phyloP scores from a whole-genome alignment of 37 sponge, comb jelly and placozoan genomes.

The Halichondria panicea region DNA sequence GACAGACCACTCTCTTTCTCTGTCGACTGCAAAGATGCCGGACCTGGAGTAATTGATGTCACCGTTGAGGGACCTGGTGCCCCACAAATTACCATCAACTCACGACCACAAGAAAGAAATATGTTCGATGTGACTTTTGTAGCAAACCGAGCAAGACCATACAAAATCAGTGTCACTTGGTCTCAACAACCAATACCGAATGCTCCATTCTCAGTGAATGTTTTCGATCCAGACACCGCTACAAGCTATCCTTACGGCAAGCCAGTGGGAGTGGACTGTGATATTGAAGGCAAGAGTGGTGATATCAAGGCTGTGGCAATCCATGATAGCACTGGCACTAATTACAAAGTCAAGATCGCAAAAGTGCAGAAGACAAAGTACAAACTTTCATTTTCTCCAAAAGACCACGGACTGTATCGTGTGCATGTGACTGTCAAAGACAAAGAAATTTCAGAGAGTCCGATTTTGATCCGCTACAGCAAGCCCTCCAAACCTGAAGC shows the following conservation, averaged over 20 bases:
- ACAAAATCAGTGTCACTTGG: slow-evolving; percentile 46
- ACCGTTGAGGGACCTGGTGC: slow-evolving; percentile 21
- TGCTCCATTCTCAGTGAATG: slow-evolving; percentile 41
- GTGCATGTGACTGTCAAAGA: slow-evolving; percentile 50
- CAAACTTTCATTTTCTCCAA: slow-evolving; percentile 45
- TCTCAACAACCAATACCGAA: slow-evolving; percentile 39
- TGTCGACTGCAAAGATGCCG: slow-evolving; percentile 51
- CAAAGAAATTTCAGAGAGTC: slow-evolving; percentile 61
- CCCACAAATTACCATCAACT: neutral
- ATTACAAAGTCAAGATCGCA: slow-evolving; percentile 52
- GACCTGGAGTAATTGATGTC: slow-evolving; percentile 49
- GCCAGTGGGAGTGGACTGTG: slow-evolving; percentile 40
- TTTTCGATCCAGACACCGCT: neutral
- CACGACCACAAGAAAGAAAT: neutral
- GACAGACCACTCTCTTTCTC: slow-evolving; percentile 30
- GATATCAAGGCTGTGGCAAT: slow-evolving; percentile 53
- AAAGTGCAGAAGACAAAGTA: slow-evolving; percentile 50
- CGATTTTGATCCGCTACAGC: slow-evolving; percentile 55
- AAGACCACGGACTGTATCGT: slow-evolving; percentile 49
- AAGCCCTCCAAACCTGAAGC: slow-evolving; percentile 58
- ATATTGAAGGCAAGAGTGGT: slow-evolving; percentile 11
- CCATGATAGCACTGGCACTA: slow-evolving; percentile 16
- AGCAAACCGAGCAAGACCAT: slow-evolving; percentile 38
- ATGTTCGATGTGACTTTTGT: slow-evolving; percentile 50
- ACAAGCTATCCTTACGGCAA: slow-evolving; percentile 29